These are phyloP conservation scores for Drosophila nr. medialis DNA, from an alignment of 2,888 invertebrate species.

Conservation along the genomic window DNA sequence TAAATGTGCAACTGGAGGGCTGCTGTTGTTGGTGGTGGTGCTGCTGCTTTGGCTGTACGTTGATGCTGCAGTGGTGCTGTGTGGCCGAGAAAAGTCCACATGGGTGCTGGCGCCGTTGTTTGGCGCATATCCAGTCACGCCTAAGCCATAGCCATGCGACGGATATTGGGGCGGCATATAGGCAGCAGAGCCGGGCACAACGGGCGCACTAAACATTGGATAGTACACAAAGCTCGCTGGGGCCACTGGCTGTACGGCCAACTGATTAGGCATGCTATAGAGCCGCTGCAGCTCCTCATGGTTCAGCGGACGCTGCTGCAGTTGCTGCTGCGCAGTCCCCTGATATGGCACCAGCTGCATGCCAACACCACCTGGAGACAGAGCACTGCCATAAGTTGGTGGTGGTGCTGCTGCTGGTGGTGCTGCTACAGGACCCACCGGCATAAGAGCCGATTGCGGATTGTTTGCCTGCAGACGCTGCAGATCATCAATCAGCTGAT, in stretches of 20 bases:
- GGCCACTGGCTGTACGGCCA: slow-evolving; percentile 59
- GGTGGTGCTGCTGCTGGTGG: neutral
- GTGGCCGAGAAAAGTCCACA: slow-evolving; percentile 57
- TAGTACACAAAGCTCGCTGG: slow-evolving; percentile 62
- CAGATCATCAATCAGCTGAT: slow-evolving; percentile 87
- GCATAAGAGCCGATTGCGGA: slow-evolving; percentile 72
- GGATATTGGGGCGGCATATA: slow-evolving; percentile 72
- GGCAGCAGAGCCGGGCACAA: slow-evolving; percentile 72
- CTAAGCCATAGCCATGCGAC: slow-evolving; percentile 72
- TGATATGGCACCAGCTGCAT: slow-evolving; percentile 83
- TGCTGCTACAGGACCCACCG: slow-evolving; percentile 67
- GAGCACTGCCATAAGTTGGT: slow-evolving; percentile 49
- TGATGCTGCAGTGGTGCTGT: slow-evolving; percentile 28
- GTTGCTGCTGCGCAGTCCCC: slow-evolving; percentile 54
- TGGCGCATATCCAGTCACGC: slow-evolving; percentile 19
- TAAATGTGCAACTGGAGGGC: slow-evolving; percentile 46
- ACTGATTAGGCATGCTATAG: slow-evolving; percentile 81
- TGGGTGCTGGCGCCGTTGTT: slow-evolving; percentile 42
- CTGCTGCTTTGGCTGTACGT: slow-evolving; percentile 6
- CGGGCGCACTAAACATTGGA: slow-evolving; percentile 62
- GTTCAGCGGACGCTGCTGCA: slow-evolving; percentile 82
- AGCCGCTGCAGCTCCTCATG: slow-evolving; percentile 82
- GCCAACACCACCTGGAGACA: slow-evolving; percentile 46
- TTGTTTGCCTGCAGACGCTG: slow-evolving; percentile 83
- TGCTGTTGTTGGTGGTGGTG: slow-evolving; percentile 24